Evolutionary conservation across 1,140 invertebrate species (phyloP).

Genomic region (Orussus abietinus): DNA sequence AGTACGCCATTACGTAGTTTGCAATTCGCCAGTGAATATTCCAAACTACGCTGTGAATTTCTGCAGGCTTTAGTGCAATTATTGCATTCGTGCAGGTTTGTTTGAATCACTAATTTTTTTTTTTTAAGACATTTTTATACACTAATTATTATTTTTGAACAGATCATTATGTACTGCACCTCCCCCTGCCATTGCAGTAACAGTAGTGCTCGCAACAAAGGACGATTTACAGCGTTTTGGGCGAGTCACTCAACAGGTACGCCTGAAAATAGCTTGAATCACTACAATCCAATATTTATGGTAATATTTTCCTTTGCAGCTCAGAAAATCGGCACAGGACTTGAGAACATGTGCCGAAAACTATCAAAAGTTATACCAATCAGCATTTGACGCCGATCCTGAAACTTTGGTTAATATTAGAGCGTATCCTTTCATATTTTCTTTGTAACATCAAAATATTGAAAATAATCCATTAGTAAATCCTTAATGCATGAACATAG

Average conservation of each 20-base stretch:
- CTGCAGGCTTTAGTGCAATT: constrained; percentile 73
- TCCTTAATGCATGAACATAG: constrained; percentile 39
- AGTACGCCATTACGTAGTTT: constrained; percentile 64
- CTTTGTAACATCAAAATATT: constrained; percentile 5
- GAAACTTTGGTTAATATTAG: constrained; percentile 76
- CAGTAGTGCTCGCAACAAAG: constrained; percentile 71
- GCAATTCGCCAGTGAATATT: constrained; percentile 77
- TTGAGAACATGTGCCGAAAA: constrained; percentile 71
- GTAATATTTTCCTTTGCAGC: constrained; percentile 43
- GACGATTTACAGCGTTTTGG: constrained; percentile 82
- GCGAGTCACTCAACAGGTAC: constrained; percentile 71
- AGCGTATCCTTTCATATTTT: constrained; percentile 55
- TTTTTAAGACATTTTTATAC: no score
- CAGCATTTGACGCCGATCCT: constrained; percentile 90
- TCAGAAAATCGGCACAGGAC: constrained; percentile 73
- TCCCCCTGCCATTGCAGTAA: constrained; percentile 85
- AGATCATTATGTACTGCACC: constrained; percentile 83
- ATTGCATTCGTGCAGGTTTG: constrained; percentile 64
- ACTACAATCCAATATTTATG: constrained; percentile 1
- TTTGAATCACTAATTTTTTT: no score
- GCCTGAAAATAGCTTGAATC: constrained; percentile 1
- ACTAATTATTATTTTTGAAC: constrained; percentile 4
- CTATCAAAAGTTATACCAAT: constrained; percentile 82
- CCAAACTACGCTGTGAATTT: constrained; percentile 70
- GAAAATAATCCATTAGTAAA: constrained; percentile 19